These are phyloP conservation scores for Melanotaenia boesemani DNA, from an alignment of 2,797 vertebrate species.

Conservation along the genomic window DNA sequence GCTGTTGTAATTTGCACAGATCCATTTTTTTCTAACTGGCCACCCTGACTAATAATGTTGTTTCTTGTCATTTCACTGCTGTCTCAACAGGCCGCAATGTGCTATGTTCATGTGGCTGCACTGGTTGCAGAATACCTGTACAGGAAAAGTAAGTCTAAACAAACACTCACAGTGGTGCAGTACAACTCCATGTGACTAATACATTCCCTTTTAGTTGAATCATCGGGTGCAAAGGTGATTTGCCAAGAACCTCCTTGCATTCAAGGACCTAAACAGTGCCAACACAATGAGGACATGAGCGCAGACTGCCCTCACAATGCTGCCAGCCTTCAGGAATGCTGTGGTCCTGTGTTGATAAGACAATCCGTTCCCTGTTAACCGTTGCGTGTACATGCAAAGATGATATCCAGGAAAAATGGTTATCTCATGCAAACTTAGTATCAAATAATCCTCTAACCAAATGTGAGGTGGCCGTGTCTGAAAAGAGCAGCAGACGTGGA, in stretches of 20 bases:
- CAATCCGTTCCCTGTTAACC: background rate
- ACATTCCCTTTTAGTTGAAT: no score
- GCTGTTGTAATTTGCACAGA: no score
- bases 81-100: conserved; percentile 93
- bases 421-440: conserved; percentile 38
- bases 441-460: conserved; percentile 25
- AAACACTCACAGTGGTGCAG: background rate
- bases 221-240: no score
- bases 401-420: background rate
- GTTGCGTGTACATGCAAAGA: conserved; percentile 21
- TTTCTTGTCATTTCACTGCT: conserved; percentile 22
- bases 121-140: conserved; percentile 95
- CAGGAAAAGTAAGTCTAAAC: conserved; percentile 91
- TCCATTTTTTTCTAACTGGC: no score
- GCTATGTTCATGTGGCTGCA: conserved; percentile 93
- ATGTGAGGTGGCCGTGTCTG: background rate
- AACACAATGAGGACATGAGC: no score
- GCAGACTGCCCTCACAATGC: no score
- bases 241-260: no score
- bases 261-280: no score
- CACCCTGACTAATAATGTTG: background rate
- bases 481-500: background rate
- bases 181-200: background rate
- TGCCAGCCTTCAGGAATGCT: background rate
- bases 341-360: background rate